A percentile compares a stretch with the other conserved stretches of the same genome.
phyloP scores from a whole-genome alignment of 2,797 vertebrate genomes.

The Sebastes dallii region DNA sequence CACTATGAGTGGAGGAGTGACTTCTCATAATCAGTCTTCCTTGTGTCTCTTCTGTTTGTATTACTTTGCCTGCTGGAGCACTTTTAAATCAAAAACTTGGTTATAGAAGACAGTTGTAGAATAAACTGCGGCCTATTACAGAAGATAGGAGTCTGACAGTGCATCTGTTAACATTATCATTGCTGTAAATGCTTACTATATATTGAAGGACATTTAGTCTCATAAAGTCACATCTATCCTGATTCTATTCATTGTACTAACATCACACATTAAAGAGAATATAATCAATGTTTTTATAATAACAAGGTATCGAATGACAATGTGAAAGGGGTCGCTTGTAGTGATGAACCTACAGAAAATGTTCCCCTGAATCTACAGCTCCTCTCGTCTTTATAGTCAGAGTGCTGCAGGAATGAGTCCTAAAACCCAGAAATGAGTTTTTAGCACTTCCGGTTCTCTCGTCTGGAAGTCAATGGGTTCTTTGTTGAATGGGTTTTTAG shows the following conservation, averaged over 20 bases:
- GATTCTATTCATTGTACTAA: background rate
- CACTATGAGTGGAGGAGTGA: background rate
- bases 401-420: no score
- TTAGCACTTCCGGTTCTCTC: no score
- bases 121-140: background rate
- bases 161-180: background rate
- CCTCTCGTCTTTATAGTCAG: no score
- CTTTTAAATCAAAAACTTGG: background rate
- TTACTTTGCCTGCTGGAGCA: background rate
- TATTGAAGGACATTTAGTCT: background rate
- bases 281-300: no score
- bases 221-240: background rate
- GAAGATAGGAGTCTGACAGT: background rate
- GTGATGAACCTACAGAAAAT: no score
- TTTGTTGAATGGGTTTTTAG: no score
- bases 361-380: no score
- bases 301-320: no score
- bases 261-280: background rate
- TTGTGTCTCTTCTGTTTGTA: background rate
- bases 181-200: background rate
- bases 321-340: no score
- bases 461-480: no score
- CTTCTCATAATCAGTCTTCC: background rate
- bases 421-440: no score
- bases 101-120: background rate